Base-by-base conservation (phyloP, 2,113 vertebrate genomes). In the Mungos mungo region DNA sequence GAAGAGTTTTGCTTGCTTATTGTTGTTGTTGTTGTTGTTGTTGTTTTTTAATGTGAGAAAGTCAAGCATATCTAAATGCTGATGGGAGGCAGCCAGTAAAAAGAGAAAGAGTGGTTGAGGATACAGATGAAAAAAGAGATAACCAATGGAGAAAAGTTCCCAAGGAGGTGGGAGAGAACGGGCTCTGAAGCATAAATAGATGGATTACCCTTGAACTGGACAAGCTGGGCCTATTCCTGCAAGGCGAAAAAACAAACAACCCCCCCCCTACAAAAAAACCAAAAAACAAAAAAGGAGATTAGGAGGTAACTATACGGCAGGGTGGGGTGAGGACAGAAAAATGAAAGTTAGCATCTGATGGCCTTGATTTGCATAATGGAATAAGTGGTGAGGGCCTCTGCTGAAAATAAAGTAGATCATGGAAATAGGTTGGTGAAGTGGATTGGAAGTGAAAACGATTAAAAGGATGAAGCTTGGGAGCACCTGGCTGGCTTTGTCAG, bases 11-110 rank as follows among this genome's bases (percentile, higher is more conserved):
- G 21, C 66, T 71, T 90, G 13, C 54, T 97, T 69, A 5, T 83
- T 96, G 47, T 50, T 50, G 47, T 50, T 50, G 50, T 50, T 50
- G 10, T 50, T 50, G 10, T 88, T 96, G 50, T 50, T 50, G 10
- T 50, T 50, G 10, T 88, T 96, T 65, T 93, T 84, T 79, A 95
- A 65, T 29, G 71, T 71, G 41, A n/a, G 31, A 83, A 95, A 85
- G 16, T 25, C 33, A 2, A 86, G 25, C 25, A 57, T 82, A 69
- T 65, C 38, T 85, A 94, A 89, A 95, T 80, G 23, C 19, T 77
- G 31, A 87, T 79, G 31, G 63, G 63, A 96, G 74, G 29, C 19
- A 85, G 10, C 71, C 77, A 88, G n/a, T 38, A 54, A 23, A 93
- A 91, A 84, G 45, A 72, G 45, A 85, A 71, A 41, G 35, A 82